Evolutionary conservation across 2,888 invertebrate species (phyloP), one percentile per base, ranked within the genome.

Genomic region (Aplocera efformata): DNA sequence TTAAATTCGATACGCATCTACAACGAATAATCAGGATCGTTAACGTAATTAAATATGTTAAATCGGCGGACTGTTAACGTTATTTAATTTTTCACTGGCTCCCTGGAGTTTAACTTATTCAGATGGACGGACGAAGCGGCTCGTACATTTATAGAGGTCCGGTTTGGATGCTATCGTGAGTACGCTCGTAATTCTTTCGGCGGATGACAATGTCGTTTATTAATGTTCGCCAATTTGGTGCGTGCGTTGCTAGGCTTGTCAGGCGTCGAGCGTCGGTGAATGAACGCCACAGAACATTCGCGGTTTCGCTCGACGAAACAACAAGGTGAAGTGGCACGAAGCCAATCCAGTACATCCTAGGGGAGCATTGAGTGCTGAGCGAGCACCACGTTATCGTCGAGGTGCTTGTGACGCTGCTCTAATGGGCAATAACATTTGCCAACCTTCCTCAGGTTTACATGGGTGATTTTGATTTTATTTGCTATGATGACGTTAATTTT

Each of bases 321-420:
- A 48, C 60, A 66, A 62, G 60, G 60, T 56, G 61, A 63, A 61
- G 72, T 79, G 79, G 80, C 79, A 56, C 56, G 48, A 57, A 79
- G 80, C 79, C 79, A 80, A 75, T 55, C 61, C 60, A 43, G 50
- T 53, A 60, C 63, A 58, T 66, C 68, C 70, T 64, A 55, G 58
- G 61, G 61, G 67, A 31, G 31, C 35, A 10, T 10, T 27, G 30
- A 31, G 27, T 22, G 22, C 42, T 30, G 21, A 36, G 25, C 32
- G 13, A 17, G 13, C 13, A 17, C 56, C 44, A 27, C 48, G 66
- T 65, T 72, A 71, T 67, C 62, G 59, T 53, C 56, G 63, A 60
- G 63, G 53, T 57, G 60, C 59, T 53, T 60, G 60, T 59, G n/a
- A 53, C 57, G 55, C 60, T 52, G 49, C 50, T 46, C 58, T 65